phyloP scores from a whole-genome alignment of 2,888 invertebrate genomes.

The Liodrosophila aerea region DNA sequence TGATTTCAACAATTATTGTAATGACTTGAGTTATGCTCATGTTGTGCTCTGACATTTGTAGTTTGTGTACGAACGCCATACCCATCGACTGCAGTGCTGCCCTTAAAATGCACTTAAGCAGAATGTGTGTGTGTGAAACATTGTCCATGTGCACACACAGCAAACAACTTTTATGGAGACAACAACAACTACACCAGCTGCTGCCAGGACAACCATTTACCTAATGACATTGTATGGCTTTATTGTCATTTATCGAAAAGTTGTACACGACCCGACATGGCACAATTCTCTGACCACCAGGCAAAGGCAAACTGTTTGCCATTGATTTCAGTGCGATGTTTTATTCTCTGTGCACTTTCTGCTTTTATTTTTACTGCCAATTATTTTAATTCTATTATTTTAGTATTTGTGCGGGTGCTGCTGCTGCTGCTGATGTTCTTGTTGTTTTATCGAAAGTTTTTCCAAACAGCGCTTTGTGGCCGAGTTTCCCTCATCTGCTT shows the following conservation, averaged over 20 bases:
- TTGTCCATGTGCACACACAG: conserved; percentile 32
- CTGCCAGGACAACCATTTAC: conserved; percentile 57
- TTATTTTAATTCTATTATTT: conserved; percentile 72
- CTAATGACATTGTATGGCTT: conserved; percentile 74
- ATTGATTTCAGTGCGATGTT: conserved; percentile 46
- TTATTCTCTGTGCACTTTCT: conserved; percentile 2
- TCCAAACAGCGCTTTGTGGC: conserved; percentile 35
- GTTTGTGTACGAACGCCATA: conserved; percentile 30
- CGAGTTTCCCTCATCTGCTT: conserved; percentile 14
- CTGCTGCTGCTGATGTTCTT: conserved; percentile 7
- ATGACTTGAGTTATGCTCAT: conserved; percentile 59
- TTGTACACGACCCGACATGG: conserved; percentile 43
- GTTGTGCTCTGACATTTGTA: conserved; percentile 35
- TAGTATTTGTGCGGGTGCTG: conserved; percentile 27
- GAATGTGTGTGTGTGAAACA: conserved; percentile 18
- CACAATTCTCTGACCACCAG: neutral
- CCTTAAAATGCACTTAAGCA: conserved; percentile 63
- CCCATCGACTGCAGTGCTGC: conserved; percentile 21
- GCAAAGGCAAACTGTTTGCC: conserved; percentile 50
- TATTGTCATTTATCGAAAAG: conserved; percentile 77
- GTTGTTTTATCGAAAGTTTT: conserved; percentile 5
- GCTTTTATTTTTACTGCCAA: conserved; percentile 49
- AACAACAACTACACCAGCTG: conserved; percentile 16
- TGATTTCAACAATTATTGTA: conserved; percentile 66
- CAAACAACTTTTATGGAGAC: conserved; percentile 57